Evolutionary conservation across 2,113 vertebrate genomes (phyloP).

Genomic region (Prionailurus bengalensis): DNA sequence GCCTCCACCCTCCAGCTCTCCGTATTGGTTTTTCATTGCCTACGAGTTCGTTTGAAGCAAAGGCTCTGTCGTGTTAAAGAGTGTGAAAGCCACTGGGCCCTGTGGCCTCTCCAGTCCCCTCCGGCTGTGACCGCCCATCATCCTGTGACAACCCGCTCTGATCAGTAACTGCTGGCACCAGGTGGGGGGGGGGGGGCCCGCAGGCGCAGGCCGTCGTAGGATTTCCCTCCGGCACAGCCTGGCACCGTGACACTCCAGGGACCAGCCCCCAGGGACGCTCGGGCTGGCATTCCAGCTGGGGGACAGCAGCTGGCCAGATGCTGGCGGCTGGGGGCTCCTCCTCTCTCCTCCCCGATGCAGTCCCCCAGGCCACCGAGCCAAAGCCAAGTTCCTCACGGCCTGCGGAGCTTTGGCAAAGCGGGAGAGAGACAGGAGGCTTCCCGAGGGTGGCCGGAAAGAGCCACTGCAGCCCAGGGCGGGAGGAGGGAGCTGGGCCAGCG

Average conservation of each 20-base stretch:
- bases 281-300: background rate
- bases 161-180: background rate
- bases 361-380: background rate
- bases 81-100: background rate
- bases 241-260: background rate
- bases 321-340: too few species aligned
- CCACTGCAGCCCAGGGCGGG: background rate
- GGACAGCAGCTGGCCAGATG: slow-evolving; percentile 32
- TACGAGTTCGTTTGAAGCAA: background rate
- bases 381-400: background rate
- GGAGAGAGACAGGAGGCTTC: background rate
- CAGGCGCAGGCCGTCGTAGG: background rate
- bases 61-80: background rate
- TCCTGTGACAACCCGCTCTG: background rate
- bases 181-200: background rate
- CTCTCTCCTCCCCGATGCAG: too few species aligned
- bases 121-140: background rate
- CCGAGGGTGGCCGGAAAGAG: background rate
- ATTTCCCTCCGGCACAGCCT: background rate
- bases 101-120: background rate
- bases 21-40: background rate
- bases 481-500: fast-evolving
- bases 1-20: background rate
- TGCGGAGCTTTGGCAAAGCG: background rate
- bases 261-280: background rate